phyloP scores from a whole-genome alignment of 2,113 vertebrate genomes.

The Tupaia chinensis region DNA sequence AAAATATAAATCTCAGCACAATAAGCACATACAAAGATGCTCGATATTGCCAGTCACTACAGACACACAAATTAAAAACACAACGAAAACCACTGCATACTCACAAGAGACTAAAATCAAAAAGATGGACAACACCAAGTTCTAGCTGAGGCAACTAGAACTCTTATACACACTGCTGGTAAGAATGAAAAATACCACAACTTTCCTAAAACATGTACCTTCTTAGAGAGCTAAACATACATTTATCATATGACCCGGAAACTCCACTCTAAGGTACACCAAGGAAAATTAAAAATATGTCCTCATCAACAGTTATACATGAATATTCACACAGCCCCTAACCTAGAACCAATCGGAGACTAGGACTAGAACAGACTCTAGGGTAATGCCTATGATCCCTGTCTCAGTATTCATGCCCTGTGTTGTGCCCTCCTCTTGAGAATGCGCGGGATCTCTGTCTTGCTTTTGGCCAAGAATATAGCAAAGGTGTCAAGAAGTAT shows the following conservation, averaged over 20 bases:
- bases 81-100: background rate
- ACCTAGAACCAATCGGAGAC: background rate
- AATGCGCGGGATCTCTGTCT: background rate
- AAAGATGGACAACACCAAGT: background rate
- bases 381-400: background rate
- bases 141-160: background rate
- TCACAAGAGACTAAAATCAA: background rate
- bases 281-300: conserved; percentile 2
- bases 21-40: background rate
- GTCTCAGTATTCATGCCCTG: background rate
- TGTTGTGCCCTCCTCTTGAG: background rate
- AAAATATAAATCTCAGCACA: background rate
- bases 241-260: background rate
- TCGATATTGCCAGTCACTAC: background rate
- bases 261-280: background rate
- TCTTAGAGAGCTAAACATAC: background rate
- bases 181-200: conserved; percentile 15
- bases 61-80: conserved; percentile 11
- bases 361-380: background rate
- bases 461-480: background rate
- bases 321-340: background rate
- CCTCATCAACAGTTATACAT: background rate
- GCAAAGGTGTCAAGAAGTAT: background rate
- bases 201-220: background rate
- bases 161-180: background rate